Evolutionary conservation across 2,113 vertebrate genomes (phyloP).

Genomic region (Ictidomys tridecemlineatus): DNA sequence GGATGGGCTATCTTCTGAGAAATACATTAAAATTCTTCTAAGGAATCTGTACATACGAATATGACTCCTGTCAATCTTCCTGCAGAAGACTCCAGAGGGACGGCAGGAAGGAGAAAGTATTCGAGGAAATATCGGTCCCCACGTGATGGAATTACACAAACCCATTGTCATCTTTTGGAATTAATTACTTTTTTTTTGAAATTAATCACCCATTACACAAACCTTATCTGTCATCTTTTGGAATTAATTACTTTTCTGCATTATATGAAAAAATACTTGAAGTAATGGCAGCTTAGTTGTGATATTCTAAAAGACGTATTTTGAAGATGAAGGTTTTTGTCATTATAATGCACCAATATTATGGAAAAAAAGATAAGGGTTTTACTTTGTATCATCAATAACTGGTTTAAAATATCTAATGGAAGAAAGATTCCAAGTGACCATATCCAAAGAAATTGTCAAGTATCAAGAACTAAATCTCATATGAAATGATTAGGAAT

Average conservation of each 20-base stretch:
- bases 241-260: conserved; percentile 37
- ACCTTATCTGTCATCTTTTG: background rate
- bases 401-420: conserved; percentile 3
- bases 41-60: background rate
- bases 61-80: background rate
- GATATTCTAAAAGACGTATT: background rate
- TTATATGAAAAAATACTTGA: background rate
- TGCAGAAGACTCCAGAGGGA: background rate
- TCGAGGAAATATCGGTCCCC: background rate
- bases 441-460: conserved; percentile 28
- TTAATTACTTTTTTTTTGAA: conserved; percentile 17
- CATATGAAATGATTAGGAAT: conserved; percentile 5
- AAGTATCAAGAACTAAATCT: background rate
- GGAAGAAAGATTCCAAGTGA: background rate
- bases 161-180: background rate
- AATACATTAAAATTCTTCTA: background rate
- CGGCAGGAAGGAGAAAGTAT: background rate
- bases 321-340: background rate
- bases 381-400: background rate
- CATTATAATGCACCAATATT: too few relatives aligned
- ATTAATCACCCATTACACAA: background rate
- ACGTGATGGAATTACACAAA: background rate
- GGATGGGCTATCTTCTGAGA: background rate
- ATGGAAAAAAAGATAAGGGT: background rate
- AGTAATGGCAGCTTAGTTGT: background rate